Evolutionary conservation across 2,888 invertebrate species (phyloP), one percentile per base, ranked within the genome.

Genomic region (Drosophila cognata): DNA sequence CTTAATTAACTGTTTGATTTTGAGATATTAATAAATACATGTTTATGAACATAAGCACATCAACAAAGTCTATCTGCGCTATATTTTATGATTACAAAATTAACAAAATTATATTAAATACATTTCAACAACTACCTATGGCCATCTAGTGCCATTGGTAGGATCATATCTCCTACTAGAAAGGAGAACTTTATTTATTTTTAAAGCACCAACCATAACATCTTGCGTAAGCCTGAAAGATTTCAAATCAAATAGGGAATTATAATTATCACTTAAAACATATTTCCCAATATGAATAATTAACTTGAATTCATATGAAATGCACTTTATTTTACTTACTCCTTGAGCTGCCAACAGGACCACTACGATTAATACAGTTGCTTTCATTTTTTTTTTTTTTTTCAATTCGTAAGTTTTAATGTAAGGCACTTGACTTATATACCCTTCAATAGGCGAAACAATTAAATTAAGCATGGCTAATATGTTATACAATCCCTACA

Each of bases 1-100:
- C 72, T 77, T 25, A 59, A 57, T 81, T 59, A 70, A 76, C 46
- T 82, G 85, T 88, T 84, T 88, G 68, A 61, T 71, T 70, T 71
- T 82, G 71, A 84, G 55, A 77, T 82, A 82, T 71, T 77, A 77
- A 70, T 74, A 71, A 73, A 77, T 31, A 16, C 46, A 46, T 46
- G 6, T 46, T 25, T 46, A 25, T 46, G 16, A 46, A 46, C 21
- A 7, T 25, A 25, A 43, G 21, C 21, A 43, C 21, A 21, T 13
- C 3, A 46, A 43, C 13, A 21, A 21, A 13, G 21, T 21, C 6
- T 13, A 13, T 46, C 7, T 21, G 7, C 13, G 21, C 6, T 4
- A 13, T 21, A 46, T 25, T 8, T 46, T 4, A 21, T 16, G 5
- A 46, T 25, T 46, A 8, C 16, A 25, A 46, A 25, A 46, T 25